Conservation (phyloP, 2,113 vertebrate species). For the Potamarius usumacintae region DNA sequence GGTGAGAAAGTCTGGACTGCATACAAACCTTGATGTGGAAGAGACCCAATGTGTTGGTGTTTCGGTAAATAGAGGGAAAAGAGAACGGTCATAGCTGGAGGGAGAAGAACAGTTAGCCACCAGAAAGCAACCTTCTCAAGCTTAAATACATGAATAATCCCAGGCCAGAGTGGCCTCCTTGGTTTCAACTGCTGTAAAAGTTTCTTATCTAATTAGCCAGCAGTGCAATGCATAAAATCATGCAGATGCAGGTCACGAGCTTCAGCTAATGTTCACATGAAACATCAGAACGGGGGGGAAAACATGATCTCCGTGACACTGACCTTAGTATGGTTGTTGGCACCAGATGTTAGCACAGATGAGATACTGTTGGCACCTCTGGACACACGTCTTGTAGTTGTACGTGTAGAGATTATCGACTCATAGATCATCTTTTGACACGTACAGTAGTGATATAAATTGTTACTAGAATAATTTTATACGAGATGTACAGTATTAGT, state of each 20-base stretch:
- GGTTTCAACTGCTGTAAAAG: not conserved
- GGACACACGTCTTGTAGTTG: not conserved
- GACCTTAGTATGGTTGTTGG: not conserved
- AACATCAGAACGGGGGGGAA: not conserved
- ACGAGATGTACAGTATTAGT: not conserved
- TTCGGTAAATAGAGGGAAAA: not conserved
- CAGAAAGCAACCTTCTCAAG: not conserved
- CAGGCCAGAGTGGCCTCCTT: not conserved
- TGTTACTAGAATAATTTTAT: not conserved
- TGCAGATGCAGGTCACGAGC: not conserved
- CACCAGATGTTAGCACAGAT: not conserved
- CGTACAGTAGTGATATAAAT: not conserved
- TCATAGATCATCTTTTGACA: not conserved
- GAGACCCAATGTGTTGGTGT: not conserved
- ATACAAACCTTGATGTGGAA: conserved; percentile 32
- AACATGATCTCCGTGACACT: not conserved
- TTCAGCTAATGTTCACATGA: not conserved
- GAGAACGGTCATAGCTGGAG: not conserved
- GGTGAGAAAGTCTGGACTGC: conserved; percentile 57
- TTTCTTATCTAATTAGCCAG: not conserved
- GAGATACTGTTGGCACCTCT: not conserved
- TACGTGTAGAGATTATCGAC: not conserved
- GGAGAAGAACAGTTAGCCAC: not conserved
- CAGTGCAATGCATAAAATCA: not conserved
- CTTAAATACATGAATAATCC: not conserved